Conservation (phyloP, 2,113 vertebrate species). For the Xenotilapia longispinis region DNA sequence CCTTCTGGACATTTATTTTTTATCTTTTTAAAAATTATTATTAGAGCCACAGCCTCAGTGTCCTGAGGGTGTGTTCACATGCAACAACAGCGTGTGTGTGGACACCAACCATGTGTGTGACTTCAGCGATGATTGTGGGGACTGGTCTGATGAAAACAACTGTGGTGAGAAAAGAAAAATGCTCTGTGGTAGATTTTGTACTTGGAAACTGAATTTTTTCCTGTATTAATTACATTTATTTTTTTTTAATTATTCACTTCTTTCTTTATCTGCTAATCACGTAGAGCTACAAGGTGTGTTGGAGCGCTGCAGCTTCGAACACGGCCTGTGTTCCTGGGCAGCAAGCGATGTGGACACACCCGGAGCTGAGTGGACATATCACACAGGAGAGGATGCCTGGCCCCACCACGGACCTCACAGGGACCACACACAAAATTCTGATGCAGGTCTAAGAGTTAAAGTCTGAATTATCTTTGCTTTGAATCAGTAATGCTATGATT, state of each 20-base stretch:
- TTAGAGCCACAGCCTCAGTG: constrained; percentile 60
- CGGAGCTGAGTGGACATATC: constrained; percentile 43
- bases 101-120: constrained; percentile 65
- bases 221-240: background rate
- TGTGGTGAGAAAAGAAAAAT: constrained; percentile 59
- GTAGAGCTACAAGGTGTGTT: constrained; percentile 44
- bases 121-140: constrained; percentile 74
- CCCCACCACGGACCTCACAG: constrained; percentile 50
- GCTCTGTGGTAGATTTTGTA: background rate
- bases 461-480: background rate
- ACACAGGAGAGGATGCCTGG: constrained; percentile 44
- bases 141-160: constrained; percentile 61
- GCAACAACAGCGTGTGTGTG: constrained; percentile 66
- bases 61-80: constrained; percentile 52
- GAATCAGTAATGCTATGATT: background rate
- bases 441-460: constrained; percentile 48
- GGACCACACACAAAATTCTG: constrained; percentile 71
- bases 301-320: constrained; percentile 68
- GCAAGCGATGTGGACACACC: constrained; percentile 22
- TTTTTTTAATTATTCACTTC: background rate
- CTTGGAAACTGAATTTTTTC: too few relatives aligned
- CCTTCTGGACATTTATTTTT: background rate
- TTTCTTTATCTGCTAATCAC: background rate
- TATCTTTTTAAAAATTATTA: background rate
- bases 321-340: constrained; percentile 66